These are phyloP conservation scores for Scolanthus callimorphus DNA, from an alignment of 92 coral and sea anemone genomes.

Conservation along the genomic window DNA sequence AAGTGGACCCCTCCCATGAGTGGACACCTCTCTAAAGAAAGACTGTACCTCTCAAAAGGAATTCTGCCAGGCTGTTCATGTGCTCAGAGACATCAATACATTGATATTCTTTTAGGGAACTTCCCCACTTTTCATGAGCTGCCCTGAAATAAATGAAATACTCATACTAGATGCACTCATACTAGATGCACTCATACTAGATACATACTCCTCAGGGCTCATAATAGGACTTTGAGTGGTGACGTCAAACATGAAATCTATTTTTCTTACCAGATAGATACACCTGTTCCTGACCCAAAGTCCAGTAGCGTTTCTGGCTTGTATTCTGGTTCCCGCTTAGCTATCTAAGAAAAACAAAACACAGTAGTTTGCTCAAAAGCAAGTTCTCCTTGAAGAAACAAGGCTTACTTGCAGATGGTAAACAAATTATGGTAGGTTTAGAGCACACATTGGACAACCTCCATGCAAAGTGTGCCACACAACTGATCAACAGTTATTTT, in stretches of 20 bases:
- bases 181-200: neutral
- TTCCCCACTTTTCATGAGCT: conserved; percentile 85
- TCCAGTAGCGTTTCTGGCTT: conserved; percentile 90
- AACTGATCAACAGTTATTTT: too few relatives aligned
- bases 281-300: conserved; percentile 95
- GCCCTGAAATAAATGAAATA: conserved; percentile 85
- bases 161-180: too few relatives aligned
- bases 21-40: too few relatives aligned
- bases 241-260: too few relatives aligned
- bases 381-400: too few relatives aligned
- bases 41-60: conserved; percentile 90
- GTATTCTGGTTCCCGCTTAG: conserved; percentile 76
- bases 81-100: conserved; percentile 92
- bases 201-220: neutral
- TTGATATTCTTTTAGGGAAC: conserved; percentile 77
- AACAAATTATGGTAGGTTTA: too few relatives aligned
- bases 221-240: neutral
- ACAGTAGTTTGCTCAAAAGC: too few relatives aligned
- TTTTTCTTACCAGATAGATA: conserved; percentile 77
- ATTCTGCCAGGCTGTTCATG: conserved; percentile 79
- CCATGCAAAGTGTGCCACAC: too few relatives aligned
- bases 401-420: too few relatives aligned
- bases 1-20: too few relatives aligned
- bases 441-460: too few relatives aligned
- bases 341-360: conserved; percentile 47